These are phyloP conservation scores for Acanthurus lineatus DNA, from an alignment of 2,797 vertebrate genomes.

Conservation along the genomic window DNA sequence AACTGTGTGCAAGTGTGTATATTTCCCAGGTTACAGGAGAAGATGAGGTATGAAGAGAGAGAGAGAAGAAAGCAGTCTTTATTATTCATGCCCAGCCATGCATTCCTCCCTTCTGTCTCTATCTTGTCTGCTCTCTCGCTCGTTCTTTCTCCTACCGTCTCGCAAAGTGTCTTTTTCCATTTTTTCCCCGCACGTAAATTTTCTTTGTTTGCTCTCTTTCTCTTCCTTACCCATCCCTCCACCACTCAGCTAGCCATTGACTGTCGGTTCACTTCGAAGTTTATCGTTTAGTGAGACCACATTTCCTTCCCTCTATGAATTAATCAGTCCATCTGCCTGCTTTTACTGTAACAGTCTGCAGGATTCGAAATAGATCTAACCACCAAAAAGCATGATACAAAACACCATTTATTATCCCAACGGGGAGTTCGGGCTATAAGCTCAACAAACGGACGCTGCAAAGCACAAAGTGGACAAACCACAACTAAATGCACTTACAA, in stretches of 20 bases:
- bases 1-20: background rate
- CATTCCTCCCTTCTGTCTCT: conserved; percentile 41
- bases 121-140: conserved; percentile 23
- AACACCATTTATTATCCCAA: conserved; percentile 31
- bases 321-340: conserved; percentile 57
- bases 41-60: conserved; percentile 40
- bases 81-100: conserved; percentile 65
- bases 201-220: background rate
- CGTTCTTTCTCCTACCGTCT: conserved; percentile 11
- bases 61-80: conserved; percentile 48
- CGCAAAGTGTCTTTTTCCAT: conserved; percentile 18
- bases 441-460: conserved; percentile 19
- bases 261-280: conserved; percentile 21
- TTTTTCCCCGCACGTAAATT: conserved; percentile 24
- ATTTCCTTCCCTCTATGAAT: conserved; percentile 57
- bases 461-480: conserved; percentile 50
- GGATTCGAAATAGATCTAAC: conserved; percentile 43
- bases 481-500: conserved; percentile 31
- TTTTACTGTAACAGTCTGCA: conserved; percentile 56
- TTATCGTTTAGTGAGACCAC: conserved; percentile 28
- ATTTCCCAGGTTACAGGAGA: conserved; percentile 34
- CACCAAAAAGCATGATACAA: conserved; percentile 49
- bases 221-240: background rate
- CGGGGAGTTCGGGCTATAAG: conserved; percentile 24
- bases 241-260: conserved; percentile 30